Percentiles rank a stretch among this genome's conserved stretches.
phyloP scores from a whole-genome alignment of 2,113 vertebrate species.

The Sapajus apella region DNA sequence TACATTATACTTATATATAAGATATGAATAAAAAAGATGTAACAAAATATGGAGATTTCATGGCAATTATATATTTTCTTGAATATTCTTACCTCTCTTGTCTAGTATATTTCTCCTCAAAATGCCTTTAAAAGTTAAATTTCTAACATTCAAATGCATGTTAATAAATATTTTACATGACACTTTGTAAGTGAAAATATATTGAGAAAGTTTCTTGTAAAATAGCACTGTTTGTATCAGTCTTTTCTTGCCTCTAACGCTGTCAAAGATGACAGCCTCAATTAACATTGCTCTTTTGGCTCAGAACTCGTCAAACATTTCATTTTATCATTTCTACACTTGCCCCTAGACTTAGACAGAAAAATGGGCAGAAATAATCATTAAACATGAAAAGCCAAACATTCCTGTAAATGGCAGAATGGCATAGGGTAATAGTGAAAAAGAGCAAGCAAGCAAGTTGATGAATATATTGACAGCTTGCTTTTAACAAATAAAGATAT shows the following conservation, averaged over 20 bases:
- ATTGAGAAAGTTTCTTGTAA: neutral
- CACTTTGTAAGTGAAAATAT: neutral
- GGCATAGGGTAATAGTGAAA: slow-evolving; percentile 33
- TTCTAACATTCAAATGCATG: neutral
- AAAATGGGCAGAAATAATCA: slow-evolving; percentile 26
- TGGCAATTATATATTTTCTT: neutral
- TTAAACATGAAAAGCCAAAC: slow-evolving; percentile 47
- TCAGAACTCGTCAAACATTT: slow-evolving; percentile 63
- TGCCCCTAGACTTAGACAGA: slow-evolving; percentile 2
- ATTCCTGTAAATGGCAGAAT: slow-evolving; percentile 33
- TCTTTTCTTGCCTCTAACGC: neutral
- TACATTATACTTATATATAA: neutral
- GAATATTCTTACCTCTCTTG: neutral
- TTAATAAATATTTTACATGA: slow-evolving; percentile 15
- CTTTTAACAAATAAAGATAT: slow-evolving; percentile 45
- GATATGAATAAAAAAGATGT: neutral
- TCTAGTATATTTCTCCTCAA: neutral
- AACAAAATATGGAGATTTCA: neutral
- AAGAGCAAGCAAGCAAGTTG: neutral
- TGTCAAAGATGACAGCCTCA: slow-evolving; percentile 46
- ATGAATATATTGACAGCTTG: slow-evolving; percentile 61
- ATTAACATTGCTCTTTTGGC: slow-evolving; percentile 70
- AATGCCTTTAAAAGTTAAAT: neutral
- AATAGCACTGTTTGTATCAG: neutral
- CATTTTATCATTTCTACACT: slow-evolving; percentile 23